Base-by-base conservation (phyloP, 2,797 vertebrate genomes). In the Siniperca scherzeri region DNA sequence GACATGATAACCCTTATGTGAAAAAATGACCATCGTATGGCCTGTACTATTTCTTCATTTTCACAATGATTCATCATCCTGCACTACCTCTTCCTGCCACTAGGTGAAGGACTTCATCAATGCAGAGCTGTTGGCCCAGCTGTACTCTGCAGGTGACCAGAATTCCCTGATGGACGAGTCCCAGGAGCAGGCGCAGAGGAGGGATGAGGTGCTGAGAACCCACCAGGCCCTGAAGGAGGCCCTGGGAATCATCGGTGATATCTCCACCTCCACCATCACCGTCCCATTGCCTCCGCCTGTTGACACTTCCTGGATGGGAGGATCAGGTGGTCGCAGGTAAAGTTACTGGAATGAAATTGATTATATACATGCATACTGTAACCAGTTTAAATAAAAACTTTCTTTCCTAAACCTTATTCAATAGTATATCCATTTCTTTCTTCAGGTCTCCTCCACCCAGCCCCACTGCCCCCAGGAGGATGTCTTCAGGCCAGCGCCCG, bases 31-130 rank as follows among this genome's bases (percentile, higher is more conserved):
- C 7, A 7, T 44, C 13, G 6, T 33, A 59, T 21, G 19, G 38
- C 38, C 21, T 53, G 36, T 16, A 17, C 33, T 78, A 48, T 19
- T 55, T 13, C 57, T 71, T 38, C 1, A 6, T 46, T 42, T 55
- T 78, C 25, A 44, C 33, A 5, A 1, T 52, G 21, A 62, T 42
- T 52, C 5, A 10, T 79, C 13, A 22, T 30, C 19, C 61, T 67
- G 46, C 59, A 25, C 40, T 56, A 19, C 77, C 74, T 72, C 33
- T 66, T 50, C 12, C 22, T 62, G 2, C 83, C 77, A 75, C 77
- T 52, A 99, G 98, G 98, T 99, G 50, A 99, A 99, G 87, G 97
- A 98, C 53, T 99, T 99, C 87, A 99, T 99, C 87, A 98, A 98
- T 0, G 97, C 97, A 0, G 98, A 99, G 94, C 96, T 99, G 68